Conservation (phyloP, 2,797 vertebrate genomes). For the Aotus griseimembra region DNA sequence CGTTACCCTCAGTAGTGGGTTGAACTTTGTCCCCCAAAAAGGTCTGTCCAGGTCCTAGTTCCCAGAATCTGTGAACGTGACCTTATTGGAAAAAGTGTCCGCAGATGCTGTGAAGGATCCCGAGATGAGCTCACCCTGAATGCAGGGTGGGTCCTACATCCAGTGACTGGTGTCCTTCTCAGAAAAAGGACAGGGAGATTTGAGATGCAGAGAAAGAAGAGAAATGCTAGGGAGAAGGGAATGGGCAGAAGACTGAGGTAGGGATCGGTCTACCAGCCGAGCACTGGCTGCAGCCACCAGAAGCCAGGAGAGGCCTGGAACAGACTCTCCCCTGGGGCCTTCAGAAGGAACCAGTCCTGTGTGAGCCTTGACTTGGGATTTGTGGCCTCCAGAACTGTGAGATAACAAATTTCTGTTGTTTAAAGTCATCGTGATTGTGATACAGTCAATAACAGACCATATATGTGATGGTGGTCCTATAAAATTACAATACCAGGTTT, state of each 20-base stretch:
- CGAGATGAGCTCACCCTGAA: not conserved
- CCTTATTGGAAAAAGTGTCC: too few species aligned
- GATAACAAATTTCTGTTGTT: not conserved
- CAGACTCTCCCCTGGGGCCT: rapidly evolving
- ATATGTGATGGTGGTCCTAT: too few species aligned
- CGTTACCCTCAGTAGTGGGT: rapidly evolving
- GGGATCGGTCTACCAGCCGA: rapidly evolving
- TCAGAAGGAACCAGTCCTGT: not conserved
- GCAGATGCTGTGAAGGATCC: not conserved
- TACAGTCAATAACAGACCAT: not conserved
- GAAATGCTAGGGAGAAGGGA: not conserved
- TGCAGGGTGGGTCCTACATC: not conserved
- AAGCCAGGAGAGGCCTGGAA: not conserved
- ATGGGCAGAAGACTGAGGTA: rapidly evolving
- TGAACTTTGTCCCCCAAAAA: not conserved
- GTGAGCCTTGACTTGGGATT: not conserved
- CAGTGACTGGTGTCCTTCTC: rapidly evolving
- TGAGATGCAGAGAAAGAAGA: not conserved
- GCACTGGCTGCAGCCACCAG: not conserved
- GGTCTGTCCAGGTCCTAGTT: not conserved
- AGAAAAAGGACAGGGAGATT: not conserved
- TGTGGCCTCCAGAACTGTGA: not conserved
- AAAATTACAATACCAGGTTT: not conserved
- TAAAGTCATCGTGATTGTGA: not conserved
- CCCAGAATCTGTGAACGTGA: not conserved